A percentile compares a stretch with the other conserved stretches of the same genome.
phyloP scores from a whole-genome alignment of 2,797 vertebrate genomes.

The Macropus fuliginosus region DNA sequence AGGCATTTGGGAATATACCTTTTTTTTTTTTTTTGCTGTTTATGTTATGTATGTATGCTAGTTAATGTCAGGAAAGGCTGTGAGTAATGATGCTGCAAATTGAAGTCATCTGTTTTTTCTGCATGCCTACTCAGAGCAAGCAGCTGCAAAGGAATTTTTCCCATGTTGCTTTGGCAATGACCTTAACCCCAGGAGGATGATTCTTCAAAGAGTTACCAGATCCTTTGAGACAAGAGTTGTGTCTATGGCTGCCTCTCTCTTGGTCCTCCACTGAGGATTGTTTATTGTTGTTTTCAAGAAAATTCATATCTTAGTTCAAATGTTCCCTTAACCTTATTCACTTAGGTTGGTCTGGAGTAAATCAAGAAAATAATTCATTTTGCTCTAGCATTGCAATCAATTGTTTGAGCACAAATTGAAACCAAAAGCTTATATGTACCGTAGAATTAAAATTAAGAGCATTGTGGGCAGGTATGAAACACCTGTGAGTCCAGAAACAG shows the following conservation, averaged over 20 bases:
- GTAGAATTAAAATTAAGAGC: conserved; percentile 27
- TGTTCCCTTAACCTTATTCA: conserved; percentile 32
- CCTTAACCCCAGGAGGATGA: conserved; percentile 61
- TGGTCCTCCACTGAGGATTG: conserved; percentile 58
- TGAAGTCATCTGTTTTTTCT: conserved; percentile 79
- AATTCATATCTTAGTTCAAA: conserved; percentile 53
- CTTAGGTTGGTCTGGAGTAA: conserved; percentile 12
- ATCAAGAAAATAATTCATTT: conserved; percentile 33
- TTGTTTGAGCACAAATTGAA: conserved; percentile 26
- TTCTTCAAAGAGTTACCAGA: conserved; percentile 66
- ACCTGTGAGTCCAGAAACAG: background rate
- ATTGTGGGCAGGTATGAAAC: background rate
- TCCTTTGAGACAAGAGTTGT: conserved; percentile 55
- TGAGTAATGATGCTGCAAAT: conserved; percentile 76
- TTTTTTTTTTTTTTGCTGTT: conserved; percentile 41
- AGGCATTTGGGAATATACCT: conserved; percentile 65
- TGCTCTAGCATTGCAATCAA: background rate
- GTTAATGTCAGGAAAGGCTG: conserved; percentile 54
- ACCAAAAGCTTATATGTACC: background rate
- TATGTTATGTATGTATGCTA: conserved; percentile 39
- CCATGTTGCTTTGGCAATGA: conserved; percentile 64
- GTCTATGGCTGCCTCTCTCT: conserved; percentile 60
- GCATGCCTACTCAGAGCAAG: conserved; percentile 40
- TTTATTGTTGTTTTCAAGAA: conserved; percentile 40
- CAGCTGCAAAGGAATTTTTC: conserved; percentile 72